Base-by-base conservation (phyloP, 2,888 invertebrate genomes). In the Pelosia muscerda region DNA sequence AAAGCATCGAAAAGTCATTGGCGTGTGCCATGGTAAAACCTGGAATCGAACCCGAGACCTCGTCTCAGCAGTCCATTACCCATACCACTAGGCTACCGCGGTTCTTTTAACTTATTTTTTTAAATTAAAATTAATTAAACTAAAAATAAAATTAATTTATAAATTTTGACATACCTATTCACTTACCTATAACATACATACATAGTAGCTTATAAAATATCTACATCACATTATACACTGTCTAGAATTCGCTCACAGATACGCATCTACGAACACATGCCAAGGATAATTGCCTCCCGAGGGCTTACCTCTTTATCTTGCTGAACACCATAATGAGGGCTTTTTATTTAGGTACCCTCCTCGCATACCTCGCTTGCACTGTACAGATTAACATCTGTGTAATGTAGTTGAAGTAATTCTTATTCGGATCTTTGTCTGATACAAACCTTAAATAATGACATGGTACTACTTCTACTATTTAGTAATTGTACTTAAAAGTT, bases 261-360 rank as follows among this genome's bases (percentile, higher is more conserved):
- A 59, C 49, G 49, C 53, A 66, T 69, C 69, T 64, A 69, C 62
- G 59, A 55, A 56, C 69, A 66, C 66, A 71, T 66, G 85, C 77
- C 78, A 82, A 73, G 73, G 74, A 59, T 84, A 84, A 84, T 84
- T 84, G 76, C 82, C 78, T 82, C 79, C 78, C 79, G 34, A 13
- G 73, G 76, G 78, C 68, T 66, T 69, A 65, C 74, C 72, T 74
- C 73, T 78, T 78, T 80, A 82, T 84, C 81, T 79, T 76, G 72
- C 73, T 73, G 69, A 72, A 72, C 72, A 75, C 73, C 67, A 70
- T 84, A 84, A 84, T 84, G 78, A 82, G 78, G 76, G 76, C 72
- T 79, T 82, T 81, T 76, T 74, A 71, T 75, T 76, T 69, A 69
- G 55, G 65, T 65, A 57, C 54, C 66, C 66, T 59, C 38, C 64